A percentile compares a stretch with the other conserved stretches of the same genome.
Evolutionary conservation across 2,113 vertebrate genomes (phyloP).

Genomic region (Erythrolamprus reginae): DNA sequence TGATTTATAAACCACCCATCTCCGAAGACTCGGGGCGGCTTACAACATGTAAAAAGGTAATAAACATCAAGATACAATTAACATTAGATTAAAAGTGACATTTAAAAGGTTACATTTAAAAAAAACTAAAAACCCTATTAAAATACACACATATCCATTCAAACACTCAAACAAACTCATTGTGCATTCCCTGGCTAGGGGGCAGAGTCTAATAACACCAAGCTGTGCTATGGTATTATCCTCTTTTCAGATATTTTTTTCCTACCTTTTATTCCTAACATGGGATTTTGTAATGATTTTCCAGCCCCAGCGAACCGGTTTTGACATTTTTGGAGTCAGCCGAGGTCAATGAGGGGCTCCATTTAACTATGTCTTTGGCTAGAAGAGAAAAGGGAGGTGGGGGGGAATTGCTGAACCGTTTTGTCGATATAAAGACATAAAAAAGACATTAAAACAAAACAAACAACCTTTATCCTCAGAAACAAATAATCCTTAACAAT

Average conservation of each 20-base stretch:
- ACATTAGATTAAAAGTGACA: too few species aligned
- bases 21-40: too few species aligned
- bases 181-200: too few species aligned
- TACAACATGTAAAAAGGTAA: too few species aligned
- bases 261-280: neutral
- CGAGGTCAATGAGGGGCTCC: neutral
- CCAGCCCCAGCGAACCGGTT: neutral
- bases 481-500: neutral
- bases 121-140: too few species aligned
- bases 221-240: neutral
- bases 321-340: neutral
- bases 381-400: neutral
- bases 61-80: too few species aligned
- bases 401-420: neutral
- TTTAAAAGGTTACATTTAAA: too few species aligned
- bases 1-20: too few species aligned
- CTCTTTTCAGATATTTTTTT: neutral
- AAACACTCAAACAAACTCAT: too few species aligned
- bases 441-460: neutral
- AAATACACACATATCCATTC: too few species aligned
- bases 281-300: neutral
- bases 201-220: too few species aligned
- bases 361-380: neutral
- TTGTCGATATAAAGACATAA: too few species aligned
- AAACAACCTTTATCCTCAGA: neutral